These are phyloP conservation scores for Nothoprocta pentlandii DNA, from an alignment of 2,113 vertebrate species.

Conservation along the genomic window DNA sequence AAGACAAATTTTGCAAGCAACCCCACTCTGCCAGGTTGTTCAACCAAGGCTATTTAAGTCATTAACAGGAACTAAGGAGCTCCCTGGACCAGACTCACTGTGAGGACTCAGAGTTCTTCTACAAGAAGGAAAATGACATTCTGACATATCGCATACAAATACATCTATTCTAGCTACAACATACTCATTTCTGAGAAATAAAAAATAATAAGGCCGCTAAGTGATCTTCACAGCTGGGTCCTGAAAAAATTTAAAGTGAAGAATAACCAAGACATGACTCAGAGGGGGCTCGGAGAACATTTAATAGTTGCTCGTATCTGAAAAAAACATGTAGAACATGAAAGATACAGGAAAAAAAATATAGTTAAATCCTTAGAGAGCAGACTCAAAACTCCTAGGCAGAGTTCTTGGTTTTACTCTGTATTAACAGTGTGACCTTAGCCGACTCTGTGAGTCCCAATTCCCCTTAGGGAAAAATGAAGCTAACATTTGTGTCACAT, in stretches of 20 bases:
- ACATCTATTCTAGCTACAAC: not conserved
- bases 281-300: not conserved
- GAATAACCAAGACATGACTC: not conserved
- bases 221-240: not conserved
- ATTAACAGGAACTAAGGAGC: not conserved
- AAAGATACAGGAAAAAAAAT: not conserved
- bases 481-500: not conserved
- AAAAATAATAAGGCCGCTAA: not conserved
- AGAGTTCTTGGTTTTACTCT: not conserved
- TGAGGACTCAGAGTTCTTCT: not conserved
- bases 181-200: not conserved
- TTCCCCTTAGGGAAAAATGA: not conserved
- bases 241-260: not conserved
- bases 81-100: not conserved
- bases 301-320: not conserved
- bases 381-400: not conserved
- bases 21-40: fast-evolving
- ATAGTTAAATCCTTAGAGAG: not conserved
- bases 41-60: not conserved
- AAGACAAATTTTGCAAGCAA: not conserved
- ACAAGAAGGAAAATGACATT: not conserved
- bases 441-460: not conserved
- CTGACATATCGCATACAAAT: not conserved
- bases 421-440: not conserved
- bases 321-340: not conserved